Evolutionary conservation across 2,113 vertebrate species (phyloP).

Genomic region (rabbit (Oryctolagus cuniculus)): DNA sequence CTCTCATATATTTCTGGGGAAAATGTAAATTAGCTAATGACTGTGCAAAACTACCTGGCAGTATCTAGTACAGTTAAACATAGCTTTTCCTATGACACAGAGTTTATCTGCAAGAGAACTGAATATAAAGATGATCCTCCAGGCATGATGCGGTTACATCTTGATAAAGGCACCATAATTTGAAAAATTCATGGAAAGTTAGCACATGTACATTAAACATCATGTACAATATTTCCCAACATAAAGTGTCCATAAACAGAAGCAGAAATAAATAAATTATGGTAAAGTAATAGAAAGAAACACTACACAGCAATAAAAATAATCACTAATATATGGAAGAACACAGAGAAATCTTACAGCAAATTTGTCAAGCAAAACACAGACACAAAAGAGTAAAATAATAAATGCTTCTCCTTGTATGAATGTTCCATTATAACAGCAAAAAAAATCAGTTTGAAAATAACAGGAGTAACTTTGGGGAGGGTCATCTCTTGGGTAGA

Average conservation of each 20-base stretch:
- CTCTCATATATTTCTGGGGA: not conserved
- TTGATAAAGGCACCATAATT: too few species aligned
- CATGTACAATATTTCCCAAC: not conserved
- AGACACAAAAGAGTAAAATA: slow-evolving; percentile 14
- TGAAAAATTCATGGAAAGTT: too few species aligned
- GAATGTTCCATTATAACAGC: not conserved
- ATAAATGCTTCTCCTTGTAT: not conserved
- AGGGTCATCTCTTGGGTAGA: not conserved
- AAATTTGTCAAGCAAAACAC: not conserved
- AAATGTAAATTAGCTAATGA: not conserved
- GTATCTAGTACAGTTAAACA: not conserved
- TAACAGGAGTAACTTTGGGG: not conserved
- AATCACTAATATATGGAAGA: not conserved
- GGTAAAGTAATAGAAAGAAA: not conserved
- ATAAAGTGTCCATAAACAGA: not conserved
- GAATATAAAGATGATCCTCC: not conserved
- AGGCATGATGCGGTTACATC: too few species aligned
- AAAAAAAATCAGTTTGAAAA: not conserved
- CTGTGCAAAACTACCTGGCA: not conserved
- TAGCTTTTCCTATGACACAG: not conserved
- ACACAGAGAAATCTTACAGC: not conserved
- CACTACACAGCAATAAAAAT: not conserved
- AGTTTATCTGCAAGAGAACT: not conserved
- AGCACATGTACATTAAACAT: not conserved
- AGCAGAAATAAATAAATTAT: not conserved